Evolutionary conservation across 2,797 vertebrate genomes (phyloP).

Genomic region (Merluccius polli): DNA sequence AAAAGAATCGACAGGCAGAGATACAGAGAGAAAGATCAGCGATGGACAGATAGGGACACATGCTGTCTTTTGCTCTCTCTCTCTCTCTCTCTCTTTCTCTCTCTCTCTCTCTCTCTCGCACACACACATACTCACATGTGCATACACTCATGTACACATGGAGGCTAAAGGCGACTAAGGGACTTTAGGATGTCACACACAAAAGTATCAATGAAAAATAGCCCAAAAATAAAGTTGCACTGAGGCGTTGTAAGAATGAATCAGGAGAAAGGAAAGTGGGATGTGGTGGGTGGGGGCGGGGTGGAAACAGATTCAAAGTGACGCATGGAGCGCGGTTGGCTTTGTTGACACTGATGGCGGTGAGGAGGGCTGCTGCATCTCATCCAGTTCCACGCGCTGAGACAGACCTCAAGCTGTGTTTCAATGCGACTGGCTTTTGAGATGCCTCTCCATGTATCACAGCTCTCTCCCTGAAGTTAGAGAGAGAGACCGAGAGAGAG

Average conservation of each 20-base stretch:
- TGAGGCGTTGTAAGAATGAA: neutral
- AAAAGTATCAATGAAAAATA: neutral
- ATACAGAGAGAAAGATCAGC: conserved; percentile 9
- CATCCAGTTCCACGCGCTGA: neutral
- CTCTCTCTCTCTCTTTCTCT: too few species aligned
- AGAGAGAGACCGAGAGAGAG: too few species aligned
- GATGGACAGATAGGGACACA: neutral
- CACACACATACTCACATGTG: neutral
- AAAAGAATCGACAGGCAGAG: conserved; percentile 8
- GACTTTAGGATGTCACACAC: neutral
- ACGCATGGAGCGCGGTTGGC: neutral
- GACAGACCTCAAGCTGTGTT: neutral
- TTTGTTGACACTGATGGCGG: neutral
- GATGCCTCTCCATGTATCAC: neutral
- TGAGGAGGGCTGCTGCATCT: too few species aligned
- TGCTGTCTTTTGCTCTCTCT: too few species aligned
- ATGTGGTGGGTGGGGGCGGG: neutral
- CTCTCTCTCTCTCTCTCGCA: too few species aligned
- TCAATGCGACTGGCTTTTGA: neutral
- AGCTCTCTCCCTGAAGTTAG: neutral
- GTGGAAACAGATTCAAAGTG: neutral
- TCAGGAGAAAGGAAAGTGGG: neutral
- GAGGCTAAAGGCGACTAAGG: neutral
- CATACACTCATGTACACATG: too few species aligned
- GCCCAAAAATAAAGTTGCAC: neutral